phyloP scores from a whole-genome alignment of 2,113 vertebrate genomes.

The Esox niger region DNA sequence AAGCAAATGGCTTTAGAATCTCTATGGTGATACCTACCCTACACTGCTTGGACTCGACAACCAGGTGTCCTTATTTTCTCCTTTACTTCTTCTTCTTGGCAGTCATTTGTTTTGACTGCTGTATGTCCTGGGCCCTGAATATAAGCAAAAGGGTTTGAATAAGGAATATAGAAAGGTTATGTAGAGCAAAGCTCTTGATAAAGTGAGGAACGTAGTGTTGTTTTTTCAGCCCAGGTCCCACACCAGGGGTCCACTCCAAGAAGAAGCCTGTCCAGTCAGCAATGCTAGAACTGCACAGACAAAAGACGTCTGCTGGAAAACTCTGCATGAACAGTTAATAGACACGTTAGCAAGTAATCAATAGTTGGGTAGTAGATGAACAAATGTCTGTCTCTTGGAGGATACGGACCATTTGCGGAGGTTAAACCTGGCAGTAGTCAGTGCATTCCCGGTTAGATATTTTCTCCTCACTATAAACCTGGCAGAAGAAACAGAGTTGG shows the following conservation, averaged over 20 bases:
- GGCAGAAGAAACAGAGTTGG: constrained; percentile 35
- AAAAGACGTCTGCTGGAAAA: neutral
- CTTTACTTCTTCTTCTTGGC: constrained; percentile 2
- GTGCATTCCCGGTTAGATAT: constrained; percentile 7
- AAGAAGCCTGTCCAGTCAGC: neutral
- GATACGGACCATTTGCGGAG: neutral
- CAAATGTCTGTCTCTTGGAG: constrained; percentile 24
- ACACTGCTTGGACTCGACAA: constrained; percentile 8
- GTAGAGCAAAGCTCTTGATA: neutral
- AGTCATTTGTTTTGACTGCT: neutral
- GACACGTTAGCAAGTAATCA: neutral
- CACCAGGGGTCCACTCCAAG: neutral
- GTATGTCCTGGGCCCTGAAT: neutral
- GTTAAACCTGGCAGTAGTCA: neutral
- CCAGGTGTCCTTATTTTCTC: constrained; percentile 7
- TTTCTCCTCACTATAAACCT: constrained; percentile 1
- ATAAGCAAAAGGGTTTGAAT: constrained; percentile 1
- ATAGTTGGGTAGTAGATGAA: neutral
- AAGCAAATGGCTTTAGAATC: constrained; percentile 30
- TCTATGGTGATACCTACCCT: constrained; percentile 7
- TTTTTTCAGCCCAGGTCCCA: neutral
- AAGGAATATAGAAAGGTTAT: neutral
- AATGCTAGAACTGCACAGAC: neutral
- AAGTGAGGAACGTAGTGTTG: neutral
- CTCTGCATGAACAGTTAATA: neutral